These are phyloP conservation scores for Colaptes auratus DNA, from an alignment of 2,113 vertebrate species.

Conservation along the genomic window DNA sequence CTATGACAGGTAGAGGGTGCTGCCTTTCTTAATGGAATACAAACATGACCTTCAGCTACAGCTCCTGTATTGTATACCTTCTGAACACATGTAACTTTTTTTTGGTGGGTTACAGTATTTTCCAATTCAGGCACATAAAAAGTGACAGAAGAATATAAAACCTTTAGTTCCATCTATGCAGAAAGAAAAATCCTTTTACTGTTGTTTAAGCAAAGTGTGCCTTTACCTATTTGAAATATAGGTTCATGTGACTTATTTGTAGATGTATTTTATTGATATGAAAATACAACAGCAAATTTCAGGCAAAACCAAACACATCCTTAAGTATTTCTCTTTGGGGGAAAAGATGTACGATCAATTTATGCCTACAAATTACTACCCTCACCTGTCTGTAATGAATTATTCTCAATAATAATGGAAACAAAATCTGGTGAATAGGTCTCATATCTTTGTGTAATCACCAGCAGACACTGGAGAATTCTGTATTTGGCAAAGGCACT, in stretches of 20 bases:
- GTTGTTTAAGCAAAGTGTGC: not conserved
- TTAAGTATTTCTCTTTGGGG: not conserved
- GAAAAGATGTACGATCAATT: not conserved
- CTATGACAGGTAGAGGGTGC: not conserved
- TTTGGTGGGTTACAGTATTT: not conserved
- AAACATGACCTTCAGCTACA: not conserved
- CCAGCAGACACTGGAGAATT: not conserved
- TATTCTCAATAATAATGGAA: not conserved
- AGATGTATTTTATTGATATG: not conserved
- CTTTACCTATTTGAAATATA: not conserved
- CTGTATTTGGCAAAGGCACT: not conserved
- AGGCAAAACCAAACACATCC: not conserved
- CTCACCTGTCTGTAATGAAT: not conserved
- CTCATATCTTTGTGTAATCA: not conserved
- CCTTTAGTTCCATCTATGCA: not conserved
- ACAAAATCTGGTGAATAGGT: not conserved
- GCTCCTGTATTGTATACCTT: not conserved
- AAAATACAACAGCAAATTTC: not conserved
- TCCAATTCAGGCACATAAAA: not conserved
- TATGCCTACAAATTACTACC: not conserved
- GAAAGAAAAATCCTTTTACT: not conserved
- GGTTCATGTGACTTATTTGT: not conserved
- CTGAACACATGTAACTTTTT: not conserved
- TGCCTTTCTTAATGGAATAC: not conserved
- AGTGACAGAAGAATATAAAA: not conserved